Evolutionary conservation across 2,113 vertebrate species (phyloP).

Genomic region (Trachemys scripta): DNA sequence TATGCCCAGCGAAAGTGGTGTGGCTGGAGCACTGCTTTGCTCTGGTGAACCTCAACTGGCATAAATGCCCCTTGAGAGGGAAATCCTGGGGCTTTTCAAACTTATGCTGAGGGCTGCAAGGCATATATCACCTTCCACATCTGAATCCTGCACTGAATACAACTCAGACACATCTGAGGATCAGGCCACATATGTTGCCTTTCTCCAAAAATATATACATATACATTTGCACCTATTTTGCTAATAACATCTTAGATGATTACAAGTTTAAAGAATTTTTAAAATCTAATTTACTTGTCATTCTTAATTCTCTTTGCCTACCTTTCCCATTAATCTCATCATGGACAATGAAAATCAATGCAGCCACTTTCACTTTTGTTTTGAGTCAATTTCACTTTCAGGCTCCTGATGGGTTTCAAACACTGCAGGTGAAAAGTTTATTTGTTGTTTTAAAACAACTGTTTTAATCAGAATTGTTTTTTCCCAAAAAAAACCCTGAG

Average conservation of each 20-base stretch:
- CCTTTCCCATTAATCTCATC: neutral
- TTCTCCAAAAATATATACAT: neutral
- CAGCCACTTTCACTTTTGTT: neutral
- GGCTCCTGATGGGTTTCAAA: neutral
- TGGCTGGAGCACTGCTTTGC: neutral
- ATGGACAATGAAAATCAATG: neutral
- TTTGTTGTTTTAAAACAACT: neutral
- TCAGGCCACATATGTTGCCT: rapidly evolving
- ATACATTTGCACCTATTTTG: neutral
- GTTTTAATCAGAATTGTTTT: neutral
- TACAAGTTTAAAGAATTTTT: neutral
- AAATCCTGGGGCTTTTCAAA: neutral
- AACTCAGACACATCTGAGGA: neutral
- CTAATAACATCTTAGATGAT: neutral
- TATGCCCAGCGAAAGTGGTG: rapidly evolving
- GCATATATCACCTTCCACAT: neutral
- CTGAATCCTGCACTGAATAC: neutral
- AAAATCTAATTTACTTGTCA: neutral
- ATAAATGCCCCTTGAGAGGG: neutral
- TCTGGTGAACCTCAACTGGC: rapidly evolving
- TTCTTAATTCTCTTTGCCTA: neutral
- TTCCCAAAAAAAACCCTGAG: neutral
- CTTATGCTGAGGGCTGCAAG: neutral
- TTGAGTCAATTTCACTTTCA: neutral
- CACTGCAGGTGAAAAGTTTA: neutral